Evolutionary conservation across 2,113 vertebrate genomes (phyloP).

Genomic region (Taxidea taxus): DNA sequence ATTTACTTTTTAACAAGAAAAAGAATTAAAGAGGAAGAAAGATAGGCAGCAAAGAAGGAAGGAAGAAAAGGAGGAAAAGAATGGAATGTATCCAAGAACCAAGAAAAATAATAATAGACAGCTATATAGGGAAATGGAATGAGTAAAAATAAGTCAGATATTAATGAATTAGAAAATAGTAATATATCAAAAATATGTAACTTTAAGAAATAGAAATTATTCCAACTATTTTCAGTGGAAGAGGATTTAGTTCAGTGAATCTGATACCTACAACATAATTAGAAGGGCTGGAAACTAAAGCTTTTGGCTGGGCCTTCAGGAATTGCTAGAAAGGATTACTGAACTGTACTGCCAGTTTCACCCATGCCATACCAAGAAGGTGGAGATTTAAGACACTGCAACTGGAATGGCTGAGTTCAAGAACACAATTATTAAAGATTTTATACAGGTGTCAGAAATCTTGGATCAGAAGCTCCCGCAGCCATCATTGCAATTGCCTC

Average conservation of each 20-base stretch:
- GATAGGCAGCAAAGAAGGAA: not conserved
- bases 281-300: not conserved
- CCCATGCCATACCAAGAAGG: not conserved
- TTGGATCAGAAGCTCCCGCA: not conserved
- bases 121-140: not conserved
- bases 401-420: not conserved
- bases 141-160: not conserved
- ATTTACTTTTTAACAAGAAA: not conserved
- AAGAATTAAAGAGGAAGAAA: not conserved
- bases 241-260: not conserved
- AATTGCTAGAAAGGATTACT: not conserved
- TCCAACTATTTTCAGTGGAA: not conserved
- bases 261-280: not conserved
- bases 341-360: not conserved
- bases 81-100: not conserved
- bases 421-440: not conserved
- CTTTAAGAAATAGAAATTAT: not conserved
- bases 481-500: not conserved
- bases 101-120: not conserved
- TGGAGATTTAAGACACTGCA: not conserved
- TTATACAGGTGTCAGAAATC: not conserved
- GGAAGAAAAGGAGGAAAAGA: not conserved
- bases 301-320: not conserved
- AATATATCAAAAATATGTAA: not conserved
- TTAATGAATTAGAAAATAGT: not conserved